Evolutionary conservation across 2,797 vertebrate species (phyloP), one percentile per base, ranked within the genome.

Genomic region (Dendrocincla fuliginosa): DNA sequence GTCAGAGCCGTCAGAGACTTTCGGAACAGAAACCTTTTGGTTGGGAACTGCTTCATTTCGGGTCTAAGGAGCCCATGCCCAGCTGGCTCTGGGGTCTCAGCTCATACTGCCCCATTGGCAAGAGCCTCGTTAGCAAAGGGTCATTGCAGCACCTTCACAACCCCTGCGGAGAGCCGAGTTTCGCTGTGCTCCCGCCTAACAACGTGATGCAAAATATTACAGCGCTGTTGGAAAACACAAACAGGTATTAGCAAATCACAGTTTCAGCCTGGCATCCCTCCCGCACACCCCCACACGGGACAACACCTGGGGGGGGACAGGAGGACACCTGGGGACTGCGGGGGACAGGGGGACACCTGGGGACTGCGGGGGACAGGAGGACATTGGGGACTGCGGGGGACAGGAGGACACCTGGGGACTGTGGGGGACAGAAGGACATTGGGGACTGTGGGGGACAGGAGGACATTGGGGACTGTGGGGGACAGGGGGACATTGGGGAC

Each of bases 1-100:
- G 49, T 96, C 93, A 95, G 92, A 55, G 79, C 82, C 23, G 0
- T 5, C 16, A 5, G 52, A 91, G 42, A 18, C 61, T 57, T 60
- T 4, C 4, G 47, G n/a, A 56, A 24, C 13, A n/a, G 39, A 10
- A 89, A 16, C 56, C 16, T 69, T 87, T 67, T 33, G 63, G 13
- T 27, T 4, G 28, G 60, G 49, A 83, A 18, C 60, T 20, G 35
- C 6, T 18, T 44, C 63, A 3, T 2, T 55, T 37, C 4, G 68
- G 42, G 28, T 67, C 28, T 11, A 9, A 84, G 11, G 35, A 63
- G 84, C 52, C 42, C n/a, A 47, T 28, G 39, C 30, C 11, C 30
- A 6, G 35, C 46, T 30, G 30, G 5, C 16, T 10, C 13, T 8
- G 60, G 16, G 42, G 25, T 52, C 78, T 73, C 81, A 13, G 49